A percentile compares a stretch with the other conserved stretches of the same genome.
These are phyloP conservation scores for Merops nubicus DNA, from an alignment of 2,113 vertebrate species.

Conservation along the genomic window DNA sequence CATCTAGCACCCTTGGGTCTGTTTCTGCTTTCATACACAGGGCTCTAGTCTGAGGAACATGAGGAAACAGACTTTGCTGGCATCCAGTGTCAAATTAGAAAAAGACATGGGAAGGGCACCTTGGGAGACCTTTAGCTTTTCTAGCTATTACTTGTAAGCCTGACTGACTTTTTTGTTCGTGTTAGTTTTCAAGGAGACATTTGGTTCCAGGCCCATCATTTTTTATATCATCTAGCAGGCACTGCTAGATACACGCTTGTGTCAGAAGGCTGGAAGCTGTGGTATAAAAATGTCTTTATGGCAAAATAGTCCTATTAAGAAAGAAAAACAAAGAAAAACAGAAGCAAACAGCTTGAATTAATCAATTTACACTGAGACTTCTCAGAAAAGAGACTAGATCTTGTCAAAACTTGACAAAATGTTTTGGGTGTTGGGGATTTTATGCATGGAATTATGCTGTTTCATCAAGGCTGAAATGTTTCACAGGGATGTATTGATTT, in stretches of 20 bases:
- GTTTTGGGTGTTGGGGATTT: neutral
- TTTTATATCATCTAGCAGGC: neutral
- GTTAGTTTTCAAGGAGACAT: neutral
- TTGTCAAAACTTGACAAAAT: constrained; percentile 21
- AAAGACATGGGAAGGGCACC: neutral
- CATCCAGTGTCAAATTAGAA: neutral
- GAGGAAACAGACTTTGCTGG: neutral
- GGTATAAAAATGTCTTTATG: neutral
- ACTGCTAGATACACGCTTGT: neutral
- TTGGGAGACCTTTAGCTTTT: neutral
- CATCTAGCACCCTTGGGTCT: neutral
- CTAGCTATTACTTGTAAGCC: neutral
- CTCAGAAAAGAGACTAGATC: neutral
- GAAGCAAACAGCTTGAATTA: neutral
- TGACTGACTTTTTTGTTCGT: neutral
- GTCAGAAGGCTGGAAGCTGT: neutral
- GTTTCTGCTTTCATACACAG: neutral
- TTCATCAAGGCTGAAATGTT: neutral
- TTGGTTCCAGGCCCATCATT: neutral
- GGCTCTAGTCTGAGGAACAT: neutral
- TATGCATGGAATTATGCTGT: neutral
- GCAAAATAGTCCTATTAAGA: neutral
- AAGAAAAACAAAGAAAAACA: neutral
- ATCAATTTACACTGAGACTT: neutral
- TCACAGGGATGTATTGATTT: neutral